Percentiles rank a stretch among this genome's conserved stretches.
These are phyloP conservation scores for Antheraea yamamai DNA, from an alignment of 2,888 invertebrate genomes.

Conservation along the genomic window DNA sequence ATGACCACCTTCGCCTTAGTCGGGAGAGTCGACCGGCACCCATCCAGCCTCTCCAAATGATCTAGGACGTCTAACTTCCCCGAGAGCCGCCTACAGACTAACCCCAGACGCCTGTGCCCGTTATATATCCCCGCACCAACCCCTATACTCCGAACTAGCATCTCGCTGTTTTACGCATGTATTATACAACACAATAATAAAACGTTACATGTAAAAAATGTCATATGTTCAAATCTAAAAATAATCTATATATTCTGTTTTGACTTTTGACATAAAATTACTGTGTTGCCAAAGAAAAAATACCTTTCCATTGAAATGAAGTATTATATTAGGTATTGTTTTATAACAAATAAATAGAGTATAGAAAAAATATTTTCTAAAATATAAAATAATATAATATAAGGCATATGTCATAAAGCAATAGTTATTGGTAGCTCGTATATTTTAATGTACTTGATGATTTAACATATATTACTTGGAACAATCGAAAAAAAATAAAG, in stretches of 20 bases:
- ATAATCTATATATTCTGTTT: slow-evolving; percentile 11
- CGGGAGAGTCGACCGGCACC: slow-evolving; percentile 60
- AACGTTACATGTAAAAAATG: neutral
- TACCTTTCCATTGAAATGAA: neutral
- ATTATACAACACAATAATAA: slow-evolving; percentile 21
- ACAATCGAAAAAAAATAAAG: neutral
- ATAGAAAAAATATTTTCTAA: neutral
- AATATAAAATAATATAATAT: neutral
- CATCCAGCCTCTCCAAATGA: slow-evolving; percentile 58
- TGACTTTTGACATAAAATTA: slow-evolving; percentile 12
- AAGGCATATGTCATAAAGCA: neutral
- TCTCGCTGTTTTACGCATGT: slow-evolving; percentile 12
- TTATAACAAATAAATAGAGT: neutral
- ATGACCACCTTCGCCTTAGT: slow-evolving; percentile 88
- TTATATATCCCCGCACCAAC: slow-evolving; percentile 7
- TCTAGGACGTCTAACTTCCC: slow-evolving; percentile 57
- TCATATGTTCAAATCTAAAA: slow-evolving; percentile 13
- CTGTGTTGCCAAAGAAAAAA: slow-evolving; percentile 15
- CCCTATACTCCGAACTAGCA: slow-evolving; percentile 16
- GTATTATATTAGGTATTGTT: neutral
- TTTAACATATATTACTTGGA: neutral
- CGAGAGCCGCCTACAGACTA: slow-evolving; percentile 36
- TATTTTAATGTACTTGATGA: neutral
- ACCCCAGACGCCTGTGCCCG: slow-evolving; percentile 13
- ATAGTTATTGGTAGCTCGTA: neutral